phyloP scores from a whole-genome alignment of 2,797 vertebrate species.

The Tarsius wallacei region DNA sequence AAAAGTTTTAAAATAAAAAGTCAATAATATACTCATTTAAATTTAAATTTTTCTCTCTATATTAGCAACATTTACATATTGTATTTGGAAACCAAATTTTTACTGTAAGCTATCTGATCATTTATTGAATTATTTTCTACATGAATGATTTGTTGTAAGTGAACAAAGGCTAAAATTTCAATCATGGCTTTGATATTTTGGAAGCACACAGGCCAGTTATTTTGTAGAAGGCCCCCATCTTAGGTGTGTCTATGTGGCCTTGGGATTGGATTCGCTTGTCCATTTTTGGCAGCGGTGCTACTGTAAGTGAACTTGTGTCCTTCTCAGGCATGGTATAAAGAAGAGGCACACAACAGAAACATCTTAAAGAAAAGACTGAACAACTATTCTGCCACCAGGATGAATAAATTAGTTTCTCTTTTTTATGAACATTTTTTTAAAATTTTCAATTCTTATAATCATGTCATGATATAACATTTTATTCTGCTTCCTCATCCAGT shows the following conservation, averaged over 20 bases:
- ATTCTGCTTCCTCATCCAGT: constrained; percentile 13
- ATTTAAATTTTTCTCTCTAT: neutral
- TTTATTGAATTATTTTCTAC: constrained; percentile 12
- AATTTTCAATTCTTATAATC: neutral
- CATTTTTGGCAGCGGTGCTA: neutral
- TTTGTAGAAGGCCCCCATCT: neutral
- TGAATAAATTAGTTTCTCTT: neutral
- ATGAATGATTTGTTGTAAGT: neutral
- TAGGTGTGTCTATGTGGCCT: neutral
- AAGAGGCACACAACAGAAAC: neutral
- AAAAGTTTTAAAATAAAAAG: neutral
- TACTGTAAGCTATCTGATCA: neutral
- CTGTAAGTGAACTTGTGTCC: accelerated
- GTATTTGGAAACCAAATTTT: neutral
- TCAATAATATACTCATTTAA: neutral
- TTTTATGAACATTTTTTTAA: neutral
- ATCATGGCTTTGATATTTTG: neutral
- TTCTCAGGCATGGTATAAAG: neutral
- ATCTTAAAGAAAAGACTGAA: neutral
- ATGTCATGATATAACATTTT: neutral
- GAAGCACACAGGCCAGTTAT: neutral
- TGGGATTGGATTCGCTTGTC: neutral
- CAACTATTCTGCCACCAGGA: neutral
- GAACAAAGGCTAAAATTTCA: neutral
- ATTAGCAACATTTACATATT: neutral